Percentiles rank a stretch among this genome's conserved stretches.
Evolutionary conservation across 2,113 vertebrate species (phyloP).

Genomic region (Hassar affinis): DNA sequence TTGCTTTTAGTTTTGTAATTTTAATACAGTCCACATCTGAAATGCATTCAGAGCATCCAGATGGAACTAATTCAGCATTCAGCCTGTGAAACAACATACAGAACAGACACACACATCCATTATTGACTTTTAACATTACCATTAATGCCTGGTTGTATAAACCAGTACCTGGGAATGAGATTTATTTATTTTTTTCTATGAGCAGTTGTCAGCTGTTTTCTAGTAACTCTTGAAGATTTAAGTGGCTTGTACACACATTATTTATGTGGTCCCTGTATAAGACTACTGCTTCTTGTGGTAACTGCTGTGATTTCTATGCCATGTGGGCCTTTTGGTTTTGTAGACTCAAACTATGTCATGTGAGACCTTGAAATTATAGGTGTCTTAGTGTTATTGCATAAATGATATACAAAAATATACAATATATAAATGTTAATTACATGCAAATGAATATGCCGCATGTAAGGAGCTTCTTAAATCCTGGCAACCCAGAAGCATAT

Average conservation of each 20-base stretch:
- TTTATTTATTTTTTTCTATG: background rate
- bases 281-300: background rate
- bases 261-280: background rate
- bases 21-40: conserved; percentile 1
- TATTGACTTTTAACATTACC: background rate
- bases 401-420: background rate
- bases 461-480: background rate
- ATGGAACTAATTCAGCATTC: background rate
- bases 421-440: background rate
- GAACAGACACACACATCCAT: background rate
- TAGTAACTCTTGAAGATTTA: background rate
- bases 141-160: background rate
- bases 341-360: background rate
- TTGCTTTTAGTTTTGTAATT: conserved; percentile 1
- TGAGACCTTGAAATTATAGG: background rate
- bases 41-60: conserved; percentile 16
- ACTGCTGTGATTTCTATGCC: background rate
- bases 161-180: background rate
- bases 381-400: background rate
- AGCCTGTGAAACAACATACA: background rate
- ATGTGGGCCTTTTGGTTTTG: background rate
- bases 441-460: background rate
- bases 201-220: background rate
- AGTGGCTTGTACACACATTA: background rate
- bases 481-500: background rate